Percentiles rank a stretch among this genome's conserved stretches.
Conservation (phyloP, 2,113 vertebrate genomes). For the Hemibagrus wyckioides region DNA sequence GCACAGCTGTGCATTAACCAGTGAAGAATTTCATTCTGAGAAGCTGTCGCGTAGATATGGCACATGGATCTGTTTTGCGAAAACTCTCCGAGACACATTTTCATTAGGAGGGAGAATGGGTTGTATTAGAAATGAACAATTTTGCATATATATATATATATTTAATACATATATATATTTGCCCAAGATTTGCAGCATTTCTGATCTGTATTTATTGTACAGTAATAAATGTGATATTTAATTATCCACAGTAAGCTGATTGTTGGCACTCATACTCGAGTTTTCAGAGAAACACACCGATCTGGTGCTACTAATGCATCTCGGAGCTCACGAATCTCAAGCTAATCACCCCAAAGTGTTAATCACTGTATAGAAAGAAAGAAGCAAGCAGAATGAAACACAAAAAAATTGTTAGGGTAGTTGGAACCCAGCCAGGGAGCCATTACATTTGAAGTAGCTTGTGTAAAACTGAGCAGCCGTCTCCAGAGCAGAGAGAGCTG, state of each 20-base stretch:
- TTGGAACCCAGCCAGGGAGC: conserved; percentile 63
- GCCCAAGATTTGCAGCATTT: neutral
- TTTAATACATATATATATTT: neutral
- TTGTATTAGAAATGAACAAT: neutral
- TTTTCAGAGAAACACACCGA: conserved; percentile 70
- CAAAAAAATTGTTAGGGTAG: conserved; percentile 52
- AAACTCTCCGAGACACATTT: conserved; percentile 29
- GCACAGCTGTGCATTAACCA: conserved; percentile 42
- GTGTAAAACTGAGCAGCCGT: conserved; percentile 64
- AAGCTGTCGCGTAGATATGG: neutral
- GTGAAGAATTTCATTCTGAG: conserved; percentile 17
- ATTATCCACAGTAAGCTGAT: neutral
- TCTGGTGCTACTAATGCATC: conserved; percentile 69
- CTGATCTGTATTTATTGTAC: neutral
- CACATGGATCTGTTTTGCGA: neutral
- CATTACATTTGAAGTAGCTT: conserved; percentile 68
- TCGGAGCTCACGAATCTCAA: conserved; percentile 58
- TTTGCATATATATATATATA: neutral
- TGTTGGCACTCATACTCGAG: conserved; percentile 63
- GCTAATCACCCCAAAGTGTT: conserved; percentile 64
- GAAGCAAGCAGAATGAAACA: conserved; percentile 60
- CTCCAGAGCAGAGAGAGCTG: conserved; percentile 58
- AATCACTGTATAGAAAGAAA: conserved; percentile 59
- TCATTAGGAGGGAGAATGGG: neutral
- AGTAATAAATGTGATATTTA: neutral